Evolutionary conservation across 1,140 invertebrate species (phyloP), one percentile per base, ranked within the genome.

Genomic region (Carposina sasakii): DNA sequence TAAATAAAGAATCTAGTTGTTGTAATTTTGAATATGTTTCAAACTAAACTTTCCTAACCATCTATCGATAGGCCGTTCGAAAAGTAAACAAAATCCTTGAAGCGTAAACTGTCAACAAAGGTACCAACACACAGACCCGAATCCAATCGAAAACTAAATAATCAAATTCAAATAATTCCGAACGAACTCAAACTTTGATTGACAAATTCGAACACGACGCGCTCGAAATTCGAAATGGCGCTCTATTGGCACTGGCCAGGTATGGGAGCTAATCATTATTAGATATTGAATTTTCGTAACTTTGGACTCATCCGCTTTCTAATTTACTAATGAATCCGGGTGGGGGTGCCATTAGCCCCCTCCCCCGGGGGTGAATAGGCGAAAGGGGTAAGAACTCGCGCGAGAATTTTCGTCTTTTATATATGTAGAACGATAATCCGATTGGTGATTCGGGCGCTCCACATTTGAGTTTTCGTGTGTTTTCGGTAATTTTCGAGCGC

Each of bases 271-370:
- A 78, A 85, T 85, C 78, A 85, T 85, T 85, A 85, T 84, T 82
- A 83, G 76, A 85, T 84, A 85, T 85, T 83, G 83, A 82, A 85
- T 85, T 85, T 84, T 85, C 79, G 54, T 73, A 85, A 85, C 78
- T 85, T 85, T 82, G 77, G 76, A 83, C 78, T 85, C 83, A 82
- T 85, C 81, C 76, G 71, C 67, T 82, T 83, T 85, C 79, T 85
- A 85, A 85, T 85, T 85, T 85, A 79, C 83, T 85, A 85, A 85
- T 85, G 83, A 85, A 83, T 82, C 76, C 71, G 76, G 76, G 76
- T 81, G 71, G 61, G 71, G 67, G 67, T 76, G 73, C 76, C 68
- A 81, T 83, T 79, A 83, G 69, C 67, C 62, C 63, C 55, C 47
- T 50, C 22, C 58, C 49, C 51, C 46, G 48, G 59, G 57, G 48